These are phyloP conservation scores for Hypena proboscidalis DNA, from an alignment of 2,888 invertebrate genomes.

Conservation along the genomic window DNA sequence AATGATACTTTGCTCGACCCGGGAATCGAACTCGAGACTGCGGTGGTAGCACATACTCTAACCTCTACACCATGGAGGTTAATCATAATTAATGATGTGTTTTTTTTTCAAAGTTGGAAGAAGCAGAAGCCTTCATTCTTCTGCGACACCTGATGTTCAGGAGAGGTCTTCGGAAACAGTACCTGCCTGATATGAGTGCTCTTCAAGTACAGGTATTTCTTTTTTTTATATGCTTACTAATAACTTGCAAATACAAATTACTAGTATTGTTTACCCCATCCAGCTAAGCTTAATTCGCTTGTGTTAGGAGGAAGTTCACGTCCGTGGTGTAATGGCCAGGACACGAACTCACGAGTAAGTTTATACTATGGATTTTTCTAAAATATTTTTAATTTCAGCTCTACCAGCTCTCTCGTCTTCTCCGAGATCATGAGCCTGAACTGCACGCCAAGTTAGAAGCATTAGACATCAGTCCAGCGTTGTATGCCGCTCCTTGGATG, in stretches of 20 bases:
- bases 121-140: conserved; percentile 94
- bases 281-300: no score
- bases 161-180: conserved; percentile 94
- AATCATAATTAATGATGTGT: conserved; percentile 1
- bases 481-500: conserved; percentile 99
- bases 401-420: conserved; percentile 96
- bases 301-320: no score
- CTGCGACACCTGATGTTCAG: conserved; percentile 96
- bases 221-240: no score
- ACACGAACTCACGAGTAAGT: no score
- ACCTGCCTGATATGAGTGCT: conserved; percentile 97
- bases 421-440: conserved; percentile 94
- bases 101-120: conserved; percentile 90
- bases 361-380: not conserved
- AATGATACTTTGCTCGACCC: no score
- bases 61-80: not conserved
- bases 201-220: conserved; percentile 89
- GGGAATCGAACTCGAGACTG: no score
- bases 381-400: conserved; percentile 84
- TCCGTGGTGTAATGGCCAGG: no score
- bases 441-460: conserved; percentile 94
- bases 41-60: no score
- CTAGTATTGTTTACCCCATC: no score
- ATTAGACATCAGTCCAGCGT: conserved; percentile 96
- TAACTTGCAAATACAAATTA: no score